Conservation (phyloP, 2,888 invertebrate genomes). For the Lasioglossum figueresi region DNA sequence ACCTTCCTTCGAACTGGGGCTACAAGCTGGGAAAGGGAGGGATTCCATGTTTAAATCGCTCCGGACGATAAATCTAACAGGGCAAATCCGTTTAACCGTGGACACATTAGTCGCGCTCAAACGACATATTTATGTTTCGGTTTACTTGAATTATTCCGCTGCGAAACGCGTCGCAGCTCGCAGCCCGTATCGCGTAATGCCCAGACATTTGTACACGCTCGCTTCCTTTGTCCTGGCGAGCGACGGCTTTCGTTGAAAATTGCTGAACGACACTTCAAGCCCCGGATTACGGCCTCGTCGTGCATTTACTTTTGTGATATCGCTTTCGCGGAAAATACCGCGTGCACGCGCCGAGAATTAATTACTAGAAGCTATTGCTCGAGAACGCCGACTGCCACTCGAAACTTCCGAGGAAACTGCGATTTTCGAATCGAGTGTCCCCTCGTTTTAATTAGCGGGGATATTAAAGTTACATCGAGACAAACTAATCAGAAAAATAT, state of each 20-base stretch:
- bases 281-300: neutral
- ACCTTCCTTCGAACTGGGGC: conserved; percentile 40
- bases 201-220: conserved; percentile 31
- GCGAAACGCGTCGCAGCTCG: conserved; percentile 9
- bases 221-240: conserved; percentile 19
- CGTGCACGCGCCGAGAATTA: neutral
- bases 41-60: conserved; percentile 47
- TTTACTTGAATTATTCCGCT: conserved; percentile 45
- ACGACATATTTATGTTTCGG: conserved; percentile 60
- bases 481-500: too few species aligned
- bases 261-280: conserved; percentile 6
- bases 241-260: conserved; percentile 24
- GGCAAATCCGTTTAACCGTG: conserved; percentile 61
- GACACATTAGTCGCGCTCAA: conserved; percentile 57
- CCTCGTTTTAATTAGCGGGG: neutral
- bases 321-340: neutral
- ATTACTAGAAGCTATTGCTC: neutral
- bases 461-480: too few species aligned
- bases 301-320: neutral
- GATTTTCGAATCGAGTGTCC: neutral
- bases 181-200: conserved; percentile 20
- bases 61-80: conserved; percentile 52
- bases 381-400: neutral
- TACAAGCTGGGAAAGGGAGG: conserved; percentile 8
- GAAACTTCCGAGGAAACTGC: neutral